These are phyloP conservation scores for Peromyscus melanophrys DNA, from an alignment of 2,797 vertebrate species.

Conservation along the genomic window DNA sequence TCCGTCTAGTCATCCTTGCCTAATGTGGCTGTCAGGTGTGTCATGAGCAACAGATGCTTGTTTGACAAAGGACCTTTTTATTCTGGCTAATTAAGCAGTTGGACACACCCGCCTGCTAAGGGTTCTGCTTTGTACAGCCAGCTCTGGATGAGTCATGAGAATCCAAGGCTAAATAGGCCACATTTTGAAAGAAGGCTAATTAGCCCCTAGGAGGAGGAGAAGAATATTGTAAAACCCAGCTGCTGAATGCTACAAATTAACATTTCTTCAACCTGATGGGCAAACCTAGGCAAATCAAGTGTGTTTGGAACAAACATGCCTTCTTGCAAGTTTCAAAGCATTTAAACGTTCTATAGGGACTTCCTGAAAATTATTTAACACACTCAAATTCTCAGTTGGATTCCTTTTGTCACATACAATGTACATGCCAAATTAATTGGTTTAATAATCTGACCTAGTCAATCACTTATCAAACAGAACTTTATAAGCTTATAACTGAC, in stretches of 20 bases:
- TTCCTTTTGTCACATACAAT: constrained; percentile 79
- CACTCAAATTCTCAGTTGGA: constrained; percentile 82
- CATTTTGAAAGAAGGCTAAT: constrained; percentile 89
- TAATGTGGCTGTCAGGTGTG: constrained; percentile 89
- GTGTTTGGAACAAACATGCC: constrained; percentile 84
- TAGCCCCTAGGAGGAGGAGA: constrained; percentile 86
- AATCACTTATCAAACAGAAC: constrained; percentile 83
- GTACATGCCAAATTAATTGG: constrained; percentile 81
- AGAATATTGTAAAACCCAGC: constrained; percentile 86
- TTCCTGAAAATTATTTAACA: constrained; percentile 86
- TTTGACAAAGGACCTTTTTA: constrained; percentile 90
- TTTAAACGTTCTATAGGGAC: constrained; percentile 75
- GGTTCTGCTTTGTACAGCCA: constrained; percentile 86
- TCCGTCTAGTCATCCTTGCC: constrained; percentile 87
- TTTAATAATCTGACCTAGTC: constrained; percentile 84
- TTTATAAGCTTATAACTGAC: constrained; percentile 78
- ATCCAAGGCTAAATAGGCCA: constrained; percentile 87
- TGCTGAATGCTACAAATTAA: constrained; percentile 87
- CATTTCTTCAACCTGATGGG: constrained; percentile 86
- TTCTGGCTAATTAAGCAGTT: constrained; percentile 90
- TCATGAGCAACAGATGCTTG: constrained; percentile 89
- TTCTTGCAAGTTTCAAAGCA: constrained; percentile 80
- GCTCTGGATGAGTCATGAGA: constrained; percentile 84
- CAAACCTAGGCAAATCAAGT: constrained; percentile 84
- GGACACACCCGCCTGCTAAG: constrained; percentile 89